phyloP scores from a whole-genome alignment of 1,140 invertebrate genomes.

The Paracyclopina nana region DNA sequence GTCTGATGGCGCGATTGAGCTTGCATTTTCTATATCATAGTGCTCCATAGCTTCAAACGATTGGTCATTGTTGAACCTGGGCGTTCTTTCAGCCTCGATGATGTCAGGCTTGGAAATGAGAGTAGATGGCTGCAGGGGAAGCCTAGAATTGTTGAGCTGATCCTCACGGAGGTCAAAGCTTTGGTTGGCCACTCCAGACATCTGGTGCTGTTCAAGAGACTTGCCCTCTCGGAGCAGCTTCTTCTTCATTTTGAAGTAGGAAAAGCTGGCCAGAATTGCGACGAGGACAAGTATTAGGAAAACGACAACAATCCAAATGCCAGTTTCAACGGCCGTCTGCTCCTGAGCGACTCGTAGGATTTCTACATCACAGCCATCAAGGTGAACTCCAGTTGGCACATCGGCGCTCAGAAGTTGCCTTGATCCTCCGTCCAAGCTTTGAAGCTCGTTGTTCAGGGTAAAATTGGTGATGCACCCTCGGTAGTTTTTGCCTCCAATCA shows the following conservation, averaged over 20 bases:
- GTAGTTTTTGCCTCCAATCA: conserved; percentile 53
- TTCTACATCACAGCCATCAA: conserved; percentile 1
- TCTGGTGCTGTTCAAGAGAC: no score
- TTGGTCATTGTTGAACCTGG: no score
- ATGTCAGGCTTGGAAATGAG: conserved; percentile 82
- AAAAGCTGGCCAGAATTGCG: conserved; percentile 65
- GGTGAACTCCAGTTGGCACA: not conserved
- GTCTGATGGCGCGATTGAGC: conserved; percentile 87
- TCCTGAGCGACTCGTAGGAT: conserved; percentile 12
- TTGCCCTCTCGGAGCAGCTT: no score
- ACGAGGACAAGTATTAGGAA: conserved; percentile 76
- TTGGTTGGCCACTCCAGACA: no score
- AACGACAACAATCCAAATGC: conserved; percentile 73
- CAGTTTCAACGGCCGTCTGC: conserved; percentile 55
- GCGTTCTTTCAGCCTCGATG: conserved; percentile 68
- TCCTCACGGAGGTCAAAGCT: no score
- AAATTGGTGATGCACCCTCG: conserved; percentile 76
- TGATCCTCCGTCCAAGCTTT: conserved; percentile 35
- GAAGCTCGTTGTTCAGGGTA: conserved; percentile 63
- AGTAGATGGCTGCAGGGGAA: conserved; percentile 48
- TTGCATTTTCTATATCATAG: conserved; percentile 90
- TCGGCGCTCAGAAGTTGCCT: not conserved
- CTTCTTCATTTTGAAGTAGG: conserved; percentile 62
- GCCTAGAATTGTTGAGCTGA: conserved; percentile 67
- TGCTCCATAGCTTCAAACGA: no score